phyloP scores from a whole-genome alignment of 2,113 vertebrate genomes.

The Barbus barbus region DNA sequence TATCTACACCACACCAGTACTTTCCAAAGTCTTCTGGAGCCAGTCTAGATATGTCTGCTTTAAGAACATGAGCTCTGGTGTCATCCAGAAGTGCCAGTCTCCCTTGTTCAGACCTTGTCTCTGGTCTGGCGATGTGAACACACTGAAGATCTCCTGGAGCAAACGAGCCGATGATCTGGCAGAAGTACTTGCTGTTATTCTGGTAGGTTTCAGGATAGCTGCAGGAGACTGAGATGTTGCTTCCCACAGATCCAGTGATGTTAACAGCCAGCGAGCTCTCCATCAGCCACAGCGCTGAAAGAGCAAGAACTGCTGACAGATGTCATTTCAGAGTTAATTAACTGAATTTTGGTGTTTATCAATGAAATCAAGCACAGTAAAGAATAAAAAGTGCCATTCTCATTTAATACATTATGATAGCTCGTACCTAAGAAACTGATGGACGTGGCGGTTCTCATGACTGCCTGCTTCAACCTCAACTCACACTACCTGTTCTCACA shows the following conservation, averaged over 20 bases:
- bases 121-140: neutral
- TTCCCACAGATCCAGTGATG: conserved; percentile 2
- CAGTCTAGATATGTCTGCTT: neutral
- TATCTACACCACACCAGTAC: conserved; percentile 58
- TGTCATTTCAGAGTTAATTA: neutral
- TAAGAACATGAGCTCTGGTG: neutral
- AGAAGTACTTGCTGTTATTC: conserved; percentile 50
- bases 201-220: conserved; percentile 24
- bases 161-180: neutral
- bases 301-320: neutral
- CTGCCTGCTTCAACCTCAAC: neutral
- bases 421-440: conserved; percentile 8
- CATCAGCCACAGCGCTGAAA: neutral
- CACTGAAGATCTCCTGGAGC: neutral
- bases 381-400: neutral
- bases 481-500: conserved; percentile 19
- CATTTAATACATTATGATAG: neutral
- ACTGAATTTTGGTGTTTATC: neutral
- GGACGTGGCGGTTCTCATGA: neutral
- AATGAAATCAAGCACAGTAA: neutral
- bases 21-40: conserved; percentile 48
- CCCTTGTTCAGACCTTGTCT: neutral
- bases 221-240: conserved; percentile 14
- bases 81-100: neutral
- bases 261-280: neutral